Percentiles rank a stretch among this genome's conserved stretches.
Conservation (phyloP, 2,888 invertebrate genomes). For the Euplagia quadripunctaria region DNA sequence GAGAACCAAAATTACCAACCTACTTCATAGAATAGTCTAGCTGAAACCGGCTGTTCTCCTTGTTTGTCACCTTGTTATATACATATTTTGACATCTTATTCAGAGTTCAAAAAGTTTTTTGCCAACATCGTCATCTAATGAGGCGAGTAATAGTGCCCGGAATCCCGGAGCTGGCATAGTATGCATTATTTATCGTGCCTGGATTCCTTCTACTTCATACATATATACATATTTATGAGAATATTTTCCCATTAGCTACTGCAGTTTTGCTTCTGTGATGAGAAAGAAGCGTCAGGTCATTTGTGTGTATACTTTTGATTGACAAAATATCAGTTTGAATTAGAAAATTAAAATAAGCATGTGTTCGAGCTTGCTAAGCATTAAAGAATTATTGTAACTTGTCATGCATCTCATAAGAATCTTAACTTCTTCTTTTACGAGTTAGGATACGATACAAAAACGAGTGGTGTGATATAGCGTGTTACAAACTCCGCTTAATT, state of each 20-base stretch:
- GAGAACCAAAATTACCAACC: no score
- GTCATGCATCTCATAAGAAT: background rate
- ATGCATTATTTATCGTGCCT: conserved; percentile 13
- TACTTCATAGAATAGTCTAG: no score
- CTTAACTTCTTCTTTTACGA: background rate
- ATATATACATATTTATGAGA: conserved; percentile 22
- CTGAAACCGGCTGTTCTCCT: no score
- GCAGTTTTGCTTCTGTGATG: background rate
- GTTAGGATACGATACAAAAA: background rate
- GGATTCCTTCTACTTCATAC: conserved; percentile 16
- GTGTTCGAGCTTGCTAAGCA: no score
- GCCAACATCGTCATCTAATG: background rate
- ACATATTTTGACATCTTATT: background rate
- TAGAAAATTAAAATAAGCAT: background rate
- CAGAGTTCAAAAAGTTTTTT: background rate
- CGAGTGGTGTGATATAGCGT: background rate
- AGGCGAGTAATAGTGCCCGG: conserved; percentile 9
- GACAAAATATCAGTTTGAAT: background rate
- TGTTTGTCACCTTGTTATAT: background rate
- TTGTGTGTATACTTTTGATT: background rate
- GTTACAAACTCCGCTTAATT: background rate
- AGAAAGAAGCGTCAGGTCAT: background rate
- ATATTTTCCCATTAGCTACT: conserved; percentile 11
- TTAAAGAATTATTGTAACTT: background rate
- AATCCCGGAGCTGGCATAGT: background rate